Conservation (phyloP, 2,888 invertebrate species). For the Apeira syringaria region DNA sequence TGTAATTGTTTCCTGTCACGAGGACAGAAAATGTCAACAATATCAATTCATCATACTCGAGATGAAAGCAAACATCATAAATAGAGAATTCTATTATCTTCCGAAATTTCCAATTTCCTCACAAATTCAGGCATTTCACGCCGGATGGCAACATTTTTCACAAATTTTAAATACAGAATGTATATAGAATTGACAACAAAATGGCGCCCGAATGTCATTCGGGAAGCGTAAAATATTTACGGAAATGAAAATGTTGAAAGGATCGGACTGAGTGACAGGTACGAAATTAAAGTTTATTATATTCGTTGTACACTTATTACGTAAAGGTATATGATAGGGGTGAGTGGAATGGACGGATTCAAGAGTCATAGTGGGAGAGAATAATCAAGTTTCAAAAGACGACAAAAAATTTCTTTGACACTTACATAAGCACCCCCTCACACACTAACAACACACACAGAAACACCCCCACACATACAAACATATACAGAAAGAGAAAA, state of each 20-base stretch:
- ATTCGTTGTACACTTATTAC: conserved; percentile 47
- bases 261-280: conserved; percentile 60
- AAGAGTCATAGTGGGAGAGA: not conserved
- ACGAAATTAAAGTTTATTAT: conserved; percentile 54
- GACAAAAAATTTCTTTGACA: too few relatives aligned
- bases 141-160: conserved; percentile 34
- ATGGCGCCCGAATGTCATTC: conserved; percentile 37
- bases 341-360: conserved; percentile 5
- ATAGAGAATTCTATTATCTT: conserved; percentile 17
- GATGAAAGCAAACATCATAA: conserved; percentile 16
- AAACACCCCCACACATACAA: too few relatives aligned
- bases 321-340: conserved; percentile 8
- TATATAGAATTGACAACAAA: conserved; percentile 38
- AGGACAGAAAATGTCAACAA: conserved; percentile 5
- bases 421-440: too few relatives aligned
- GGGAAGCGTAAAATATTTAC: conserved; percentile 45
- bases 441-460: too few relatives aligned
- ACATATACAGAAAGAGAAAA: too few relatives aligned
- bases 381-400: too few relatives aligned
- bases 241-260: conserved; percentile 59
- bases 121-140: conserved; percentile 23
- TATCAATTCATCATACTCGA: conserved; percentile 7
- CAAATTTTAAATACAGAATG: conserved; percentile 43
- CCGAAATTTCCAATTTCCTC: conserved; percentile 33
- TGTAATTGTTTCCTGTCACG: not conserved